Evolutionary conservation across 2,797 vertebrate species (phyloP), one percentile per base, ranked within the genome.

Genomic region (Triplophysa bombifrons): DNA sequence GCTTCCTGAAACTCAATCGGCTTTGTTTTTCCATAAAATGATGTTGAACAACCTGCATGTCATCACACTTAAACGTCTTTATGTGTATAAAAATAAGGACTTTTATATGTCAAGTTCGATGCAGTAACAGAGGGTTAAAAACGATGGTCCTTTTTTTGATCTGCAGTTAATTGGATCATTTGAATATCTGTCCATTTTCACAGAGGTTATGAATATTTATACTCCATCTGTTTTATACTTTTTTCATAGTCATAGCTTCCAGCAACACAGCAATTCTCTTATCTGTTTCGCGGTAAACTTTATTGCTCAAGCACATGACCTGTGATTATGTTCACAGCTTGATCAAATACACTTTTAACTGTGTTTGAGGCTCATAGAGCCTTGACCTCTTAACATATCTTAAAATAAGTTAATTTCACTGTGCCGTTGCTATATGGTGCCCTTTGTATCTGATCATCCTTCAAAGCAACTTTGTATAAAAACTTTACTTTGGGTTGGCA

Each of bases 401-500:
- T 67, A 0, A 70, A 69, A 61, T 19, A 19, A 64, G n/a, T 44
- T 72, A 0, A 1, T 64, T 71, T 64, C 22, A 66, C 22, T 48
- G 20, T 63, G 22, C 53, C 71, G 58, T 27, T 56, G 55, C 25
- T 60, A 71, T 60, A 71, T 65, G 60, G 58, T 66, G 60, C 55
- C n/a, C 55, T 64, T 7, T 20, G 56, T 58, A 80, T 76, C 67
- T 58, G 53, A 64, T 55, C 53, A 56, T 58, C 51, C 30, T 61
- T 82, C 63, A 68, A 82, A 81, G 72, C 84, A 87, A 48, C 66
- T 72, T 67, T 87, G 88, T 79, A 89, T 87, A 88, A 91, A 85
- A 75, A 86, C 87, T 84, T 90, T 87, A 90, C 89, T 88, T 88
- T 87, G 87, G 66, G 78, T 3, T 89, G 88, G 87, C 87, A 92